Conservation (phyloP, 2,888 invertebrate species). For the Catotricha subobsoleta region DNA sequence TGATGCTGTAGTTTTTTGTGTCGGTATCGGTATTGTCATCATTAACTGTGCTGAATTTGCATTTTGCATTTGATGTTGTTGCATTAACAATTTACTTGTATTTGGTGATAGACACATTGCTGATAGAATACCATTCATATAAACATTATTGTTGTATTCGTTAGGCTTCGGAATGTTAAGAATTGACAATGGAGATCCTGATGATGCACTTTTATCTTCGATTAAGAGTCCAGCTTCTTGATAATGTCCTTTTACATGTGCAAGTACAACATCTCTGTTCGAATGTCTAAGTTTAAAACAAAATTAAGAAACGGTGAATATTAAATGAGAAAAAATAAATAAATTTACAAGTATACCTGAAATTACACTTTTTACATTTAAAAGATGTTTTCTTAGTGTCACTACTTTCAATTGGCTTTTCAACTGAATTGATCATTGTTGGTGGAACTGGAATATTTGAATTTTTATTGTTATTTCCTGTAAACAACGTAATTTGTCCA, state of each 20-base stretch:
- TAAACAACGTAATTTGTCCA: too few species aligned
- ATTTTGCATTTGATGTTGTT: background rate
- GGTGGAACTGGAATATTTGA: too few species aligned
- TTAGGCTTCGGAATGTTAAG: background rate
- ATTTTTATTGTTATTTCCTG: too few species aligned
- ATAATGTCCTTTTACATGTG: constrained; percentile 49
- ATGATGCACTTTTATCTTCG: constrained; percentile 3
- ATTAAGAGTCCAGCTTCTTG: constrained; percentile 17
- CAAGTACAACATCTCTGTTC: constrained; percentile 43
- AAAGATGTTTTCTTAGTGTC: constrained; percentile 53
- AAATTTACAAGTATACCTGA: constrained; percentile 40
- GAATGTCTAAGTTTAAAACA: constrained; percentile 32
- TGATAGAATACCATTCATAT: constrained; percentile 6
- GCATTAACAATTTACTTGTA: constrained; percentile 5
- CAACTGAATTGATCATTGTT: too few species aligned
- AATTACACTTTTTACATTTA: constrained; percentile 83
- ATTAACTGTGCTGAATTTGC: constrained; percentile 3
- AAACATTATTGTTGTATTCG: constrained; percentile 4
- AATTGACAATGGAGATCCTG: background rate
- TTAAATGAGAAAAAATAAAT: constrained; percentile 2
- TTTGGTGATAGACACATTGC: constrained; percentile 5
- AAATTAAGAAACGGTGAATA: constrained; percentile 1
- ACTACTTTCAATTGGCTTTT: constrained; percentile 29
- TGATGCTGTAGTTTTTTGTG: constrained; percentile 12
- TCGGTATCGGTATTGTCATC: constrained; percentile 3